Conservation (phyloP, 1,140 invertebrate genomes). For the Drosophila sproati region DNA sequence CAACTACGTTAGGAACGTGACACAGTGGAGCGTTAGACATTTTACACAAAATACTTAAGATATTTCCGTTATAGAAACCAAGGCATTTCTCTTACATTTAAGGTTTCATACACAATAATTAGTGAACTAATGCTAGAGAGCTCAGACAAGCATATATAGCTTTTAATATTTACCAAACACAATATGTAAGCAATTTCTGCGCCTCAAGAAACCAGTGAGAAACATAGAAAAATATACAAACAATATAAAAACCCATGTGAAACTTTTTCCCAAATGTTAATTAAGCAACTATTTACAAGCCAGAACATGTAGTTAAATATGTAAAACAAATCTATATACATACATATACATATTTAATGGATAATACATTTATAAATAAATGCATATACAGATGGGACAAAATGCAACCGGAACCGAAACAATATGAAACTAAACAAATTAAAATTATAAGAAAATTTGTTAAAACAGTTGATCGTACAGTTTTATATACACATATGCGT, state of each 20-base stretch:
- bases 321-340: slow-evolving; percentile 58
- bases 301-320: slow-evolving; percentile 77
- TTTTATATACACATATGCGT: not conserved
- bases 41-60: slow-evolving; percentile 53
- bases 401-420: slow-evolving; percentile 40
- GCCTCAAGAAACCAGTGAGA: slow-evolving; percentile 29
- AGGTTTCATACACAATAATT: slow-evolving; percentile 82
- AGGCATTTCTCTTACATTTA: slow-evolving; percentile 80
- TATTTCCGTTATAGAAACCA: slow-evolving; percentile 77
- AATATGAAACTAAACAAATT: slow-evolving; percentile 49
- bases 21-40: slow-evolving; percentile 36
- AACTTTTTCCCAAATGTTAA: slow-evolving; percentile 54
- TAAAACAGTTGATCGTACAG: slow-evolving; percentile 57
- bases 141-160: slow-evolving; percentile 49
- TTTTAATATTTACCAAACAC: slow-evolving; percentile 59
- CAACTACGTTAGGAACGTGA: slow-evolving; percentile 39
- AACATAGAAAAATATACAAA: slow-evolving; percentile 14
- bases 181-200: slow-evolving; percentile 44
- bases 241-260: slow-evolving; percentile 31
- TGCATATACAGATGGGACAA: slow-evolving; percentile 58
- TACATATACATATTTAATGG: slow-evolving; percentile 34
- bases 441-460: slow-evolving; percentile 70
- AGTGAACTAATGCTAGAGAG: slow-evolving; percentile 78
- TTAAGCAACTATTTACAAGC: slow-evolving; percentile 79
- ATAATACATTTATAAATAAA: slow-evolving; percentile 47